These are phyloP conservation scores for Dolichallabes microphthalmus DNA, from an alignment of 2,113 vertebrate species.

Conservation along the genomic window DNA sequence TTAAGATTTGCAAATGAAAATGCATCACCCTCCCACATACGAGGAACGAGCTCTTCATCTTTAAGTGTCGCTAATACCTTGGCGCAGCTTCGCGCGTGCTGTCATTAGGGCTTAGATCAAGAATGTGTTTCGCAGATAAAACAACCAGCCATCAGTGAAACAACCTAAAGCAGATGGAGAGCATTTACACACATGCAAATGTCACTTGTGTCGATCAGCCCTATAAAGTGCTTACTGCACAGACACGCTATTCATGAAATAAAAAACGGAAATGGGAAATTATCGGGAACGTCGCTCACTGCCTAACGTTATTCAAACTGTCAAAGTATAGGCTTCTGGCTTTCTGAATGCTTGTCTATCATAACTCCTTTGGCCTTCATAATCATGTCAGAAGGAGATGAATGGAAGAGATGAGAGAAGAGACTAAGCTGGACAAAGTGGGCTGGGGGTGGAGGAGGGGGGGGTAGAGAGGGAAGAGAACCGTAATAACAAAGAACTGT, in stretches of 20 bases:
- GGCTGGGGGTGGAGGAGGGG: neutral
- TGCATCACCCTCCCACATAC: constrained; percentile 27
- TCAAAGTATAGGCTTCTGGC: constrained; percentile 40
- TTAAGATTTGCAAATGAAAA: constrained; percentile 17
- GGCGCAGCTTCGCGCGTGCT: neutral
- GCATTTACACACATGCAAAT: constrained; percentile 50
- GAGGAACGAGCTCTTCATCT: constrained; percentile 25
- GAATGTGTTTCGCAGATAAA: constrained; percentile 45
- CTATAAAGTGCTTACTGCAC: constrained; percentile 45
- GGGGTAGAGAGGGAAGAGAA: neutral
- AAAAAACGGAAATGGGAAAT: constrained; percentile 48
- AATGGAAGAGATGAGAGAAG: constrained; percentile 36
- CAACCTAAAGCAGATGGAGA: constrained; percentile 34
- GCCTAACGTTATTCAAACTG: constrained; percentile 39
- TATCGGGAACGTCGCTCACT: constrained; percentile 45
- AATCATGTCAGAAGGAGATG: constrained; percentile 37
- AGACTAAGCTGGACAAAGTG: constrained; percentile 41
- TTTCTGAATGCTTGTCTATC: constrained; percentile 45
- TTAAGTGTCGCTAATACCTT: constrained; percentile 26
- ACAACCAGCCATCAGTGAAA: constrained; percentile 44
- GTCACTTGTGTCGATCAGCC: constrained; percentile 49
- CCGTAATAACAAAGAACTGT: constrained; percentile 31
- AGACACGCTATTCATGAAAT: constrained; percentile 48
- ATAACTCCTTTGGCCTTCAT: constrained; percentile 39
- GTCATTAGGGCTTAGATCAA: constrained; percentile 48